Percentiles rank a stretch among this genome's conserved stretches.
phyloP scores from a whole-genome alignment of 92 coral and sea anemone genomes.

The Meandrina meandrites region DNA sequence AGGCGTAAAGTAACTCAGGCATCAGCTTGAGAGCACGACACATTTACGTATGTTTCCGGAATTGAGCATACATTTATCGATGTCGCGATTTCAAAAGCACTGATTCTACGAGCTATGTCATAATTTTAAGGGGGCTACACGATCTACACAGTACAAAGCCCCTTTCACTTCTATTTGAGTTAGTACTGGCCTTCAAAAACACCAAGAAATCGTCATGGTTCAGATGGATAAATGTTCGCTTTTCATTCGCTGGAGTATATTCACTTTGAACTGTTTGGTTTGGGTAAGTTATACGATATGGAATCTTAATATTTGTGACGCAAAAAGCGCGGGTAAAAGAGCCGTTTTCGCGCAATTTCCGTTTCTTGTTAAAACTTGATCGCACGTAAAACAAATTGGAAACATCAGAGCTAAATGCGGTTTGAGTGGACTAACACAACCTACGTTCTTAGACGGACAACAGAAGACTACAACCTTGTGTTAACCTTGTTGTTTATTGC shows the following conservation, averaged over 20 bases:
- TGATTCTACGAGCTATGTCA: background rate
- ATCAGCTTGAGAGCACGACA: background rate
- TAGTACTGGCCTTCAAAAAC: background rate
- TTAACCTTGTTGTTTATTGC: background rate
- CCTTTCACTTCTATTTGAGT: background rate
- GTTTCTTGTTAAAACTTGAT: too few relatives aligned
- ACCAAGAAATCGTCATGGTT: slow-evolving; percentile 39
- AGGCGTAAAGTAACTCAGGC: background rate
- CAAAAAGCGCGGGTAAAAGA: background rate
- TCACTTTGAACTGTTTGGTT: slow-evolving; percentile 45
- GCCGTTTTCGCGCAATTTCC: background rate
- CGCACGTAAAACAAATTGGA: background rate
- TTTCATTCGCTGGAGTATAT: slow-evolving; percentile 64
- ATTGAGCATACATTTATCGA: background rate
- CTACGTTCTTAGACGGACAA: background rate
- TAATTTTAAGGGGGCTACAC: background rate
- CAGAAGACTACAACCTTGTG: background rate
- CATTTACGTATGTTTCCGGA: background rate
- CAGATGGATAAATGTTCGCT: slow-evolving; percentile 55
- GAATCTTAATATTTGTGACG: background rate
- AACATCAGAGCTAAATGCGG: too few relatives aligned
- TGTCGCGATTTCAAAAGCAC: slow-evolving; percentile 9
- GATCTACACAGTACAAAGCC: background rate
- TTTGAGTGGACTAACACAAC: background rate
- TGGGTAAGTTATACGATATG: slow-evolving; percentile 41